Conservation (phyloP, 2,113 vertebrate genomes). For the Perca flavescens region DNA sequence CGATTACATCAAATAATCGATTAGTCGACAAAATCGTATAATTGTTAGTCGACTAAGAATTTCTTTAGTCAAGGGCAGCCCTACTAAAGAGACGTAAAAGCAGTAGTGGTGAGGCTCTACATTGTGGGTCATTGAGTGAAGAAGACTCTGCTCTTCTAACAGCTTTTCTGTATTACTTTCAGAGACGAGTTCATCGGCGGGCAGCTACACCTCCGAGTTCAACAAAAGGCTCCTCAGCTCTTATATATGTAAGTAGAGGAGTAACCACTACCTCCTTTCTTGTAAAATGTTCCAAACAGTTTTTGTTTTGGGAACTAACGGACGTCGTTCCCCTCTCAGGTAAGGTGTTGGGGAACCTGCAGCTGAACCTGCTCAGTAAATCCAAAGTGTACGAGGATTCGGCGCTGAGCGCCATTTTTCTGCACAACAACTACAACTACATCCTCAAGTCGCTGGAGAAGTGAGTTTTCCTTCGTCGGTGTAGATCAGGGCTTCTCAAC, state of each 20-base stretch:
- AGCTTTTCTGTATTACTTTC: slow-evolving; percentile 43
- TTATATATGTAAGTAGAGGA: slow-evolving; percentile 91
- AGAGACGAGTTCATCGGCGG: slow-evolving; percentile 94
- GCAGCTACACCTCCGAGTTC: slow-evolving; percentile 95
- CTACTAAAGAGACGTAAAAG: neutral
- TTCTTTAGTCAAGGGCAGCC: too few species aligned
- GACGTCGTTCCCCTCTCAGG: slow-evolving; percentile 78
- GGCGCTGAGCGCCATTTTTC: slow-evolving; percentile 94
- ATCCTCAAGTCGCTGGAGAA: slow-evolving; percentile 98
- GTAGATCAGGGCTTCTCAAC: too few species aligned
- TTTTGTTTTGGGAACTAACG: neutral
- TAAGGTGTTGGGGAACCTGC: slow-evolving; percentile 97
- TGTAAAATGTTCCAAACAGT: fast-evolving
- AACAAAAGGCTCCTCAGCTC: slow-evolving; percentile 94
- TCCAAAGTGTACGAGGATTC: slow-evolving; percentile 98
- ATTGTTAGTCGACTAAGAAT: too few species aligned
- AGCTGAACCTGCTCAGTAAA: slow-evolving; percentile 96
- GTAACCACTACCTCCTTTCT: fast-evolving
- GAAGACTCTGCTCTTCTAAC: neutral
- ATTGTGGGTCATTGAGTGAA: neutral
- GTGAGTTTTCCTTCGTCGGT: slow-evolving; percentile 66
- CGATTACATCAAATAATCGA: too few species aligned
- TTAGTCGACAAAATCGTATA: too few species aligned
- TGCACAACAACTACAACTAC: slow-evolving; percentile 99
- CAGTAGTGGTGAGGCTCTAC: neutral